Base-by-base conservation (phyloP, 2,113 vertebrate species). In the Cyprinodon brontotheroides region DNA sequence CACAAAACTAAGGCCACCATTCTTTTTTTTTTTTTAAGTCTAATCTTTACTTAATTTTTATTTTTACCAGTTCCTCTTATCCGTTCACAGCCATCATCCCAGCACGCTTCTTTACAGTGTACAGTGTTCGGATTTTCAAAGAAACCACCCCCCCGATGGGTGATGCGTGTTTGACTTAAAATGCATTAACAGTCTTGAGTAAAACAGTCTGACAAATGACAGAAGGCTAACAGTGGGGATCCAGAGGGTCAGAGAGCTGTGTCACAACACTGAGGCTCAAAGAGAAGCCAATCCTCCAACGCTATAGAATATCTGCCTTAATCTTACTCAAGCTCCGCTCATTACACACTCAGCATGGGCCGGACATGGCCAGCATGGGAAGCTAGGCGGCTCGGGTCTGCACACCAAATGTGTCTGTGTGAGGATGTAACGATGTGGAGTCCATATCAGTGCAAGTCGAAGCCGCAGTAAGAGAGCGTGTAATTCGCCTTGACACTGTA, bases 321-420 rank as follows among this genome's bases (percentile, higher is more conserved):
- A 92, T 91, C 91, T 90, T 59, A 85, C 79, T 88, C 79, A 84
- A 85, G 87, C 91, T 87, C 71, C 12, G 80, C 82, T 91, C 87
- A 89, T 89, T 91, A 91, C 89, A 91, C 85, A 89, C 87, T 79
- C 90, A 90, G 91, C 91, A 73, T 89, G 92, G 71, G 84, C 70
- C 67, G 68, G 84, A 86, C 83, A 84, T 78, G 76, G 78, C 70
- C 82, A 43, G 70, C 81, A 71, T 75, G 5, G 80, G 85, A 78
- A 86, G 85, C 68, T 79, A 41, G 74, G 68, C 45, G 37, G 77
- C 85, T 61, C 43, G 81, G 87, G 79, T 87, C 81, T 81, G 82
- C 66, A 59, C 57, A 11, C 71, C 81, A 84, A 82, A 73, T 72
- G 79, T 64, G 70, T 61, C 70, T 63, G 59, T 63, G 45, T 65